Percentiles rank a stretch among this genome's conserved stretches.
Evolutionary conservation across 2,797 vertebrate species (phyloP).

Genomic region (Hippocampus kuda): DNA sequence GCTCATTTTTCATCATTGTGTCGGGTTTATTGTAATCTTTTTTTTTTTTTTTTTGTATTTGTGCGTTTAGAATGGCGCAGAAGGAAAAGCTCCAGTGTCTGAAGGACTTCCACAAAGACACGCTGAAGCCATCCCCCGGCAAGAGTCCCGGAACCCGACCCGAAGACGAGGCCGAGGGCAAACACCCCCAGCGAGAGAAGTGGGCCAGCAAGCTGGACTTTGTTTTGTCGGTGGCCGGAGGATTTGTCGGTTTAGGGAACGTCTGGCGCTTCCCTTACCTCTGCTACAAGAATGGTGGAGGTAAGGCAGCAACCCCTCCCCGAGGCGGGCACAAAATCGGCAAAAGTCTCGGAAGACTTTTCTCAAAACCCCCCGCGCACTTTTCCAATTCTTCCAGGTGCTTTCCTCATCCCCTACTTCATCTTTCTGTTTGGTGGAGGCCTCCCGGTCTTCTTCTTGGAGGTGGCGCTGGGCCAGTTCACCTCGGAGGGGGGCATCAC

Average conservation of each 20-base stretch:
- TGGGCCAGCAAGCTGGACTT: conserved; percentile 99
- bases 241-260: conserved; percentile 94
- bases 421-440: conserved; percentile 98
- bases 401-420: conserved; percentile 98
- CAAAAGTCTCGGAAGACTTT: background rate
- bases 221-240: conserved; percentile 91
- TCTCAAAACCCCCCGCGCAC: background rate
- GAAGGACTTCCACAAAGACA: conserved; percentile 99
- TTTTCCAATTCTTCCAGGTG: conserved; percentile 66
- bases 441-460: conserved; percentile 97
- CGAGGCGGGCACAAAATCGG: too few species aligned
- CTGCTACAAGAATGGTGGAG: conserved; percentile 99
- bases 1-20: too few species aligned
- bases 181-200: conserved; percentile 90
- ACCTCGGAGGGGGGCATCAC: conserved; percentile 98
- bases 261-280: conserved; percentile 99
- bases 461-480: conserved; percentile 92
- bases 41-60: background rate
- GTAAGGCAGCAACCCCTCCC: conserved; percentile 58
- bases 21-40: background rate
- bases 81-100: conserved; percentile 96
- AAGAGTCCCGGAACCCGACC: conserved; percentile 93
- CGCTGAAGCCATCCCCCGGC: conserved; percentile 90
- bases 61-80: conserved; percentile 76
- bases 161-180: conserved; percentile 94